Evolutionary conservation across 2,797 vertebrate species (phyloP).

Genomic region (Mus caroli): DNA sequence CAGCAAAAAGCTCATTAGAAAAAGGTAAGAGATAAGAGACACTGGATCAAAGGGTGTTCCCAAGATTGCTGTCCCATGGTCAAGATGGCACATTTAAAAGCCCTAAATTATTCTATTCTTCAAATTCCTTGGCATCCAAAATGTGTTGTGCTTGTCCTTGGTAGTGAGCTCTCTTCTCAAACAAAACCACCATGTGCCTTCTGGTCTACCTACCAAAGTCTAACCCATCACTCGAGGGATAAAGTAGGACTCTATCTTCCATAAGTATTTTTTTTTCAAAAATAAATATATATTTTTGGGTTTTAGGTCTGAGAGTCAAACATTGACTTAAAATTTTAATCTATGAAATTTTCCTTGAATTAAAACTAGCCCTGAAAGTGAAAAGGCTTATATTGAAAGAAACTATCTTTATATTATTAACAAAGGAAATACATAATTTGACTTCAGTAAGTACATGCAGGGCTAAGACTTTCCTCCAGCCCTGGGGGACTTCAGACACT

Average conservation of each 20-base stretch:
- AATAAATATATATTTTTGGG: not conserved
- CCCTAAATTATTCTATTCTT: not conserved
- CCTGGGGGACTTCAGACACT: not conserved
- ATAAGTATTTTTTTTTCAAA: not conserved
- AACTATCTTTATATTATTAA: not conserved
- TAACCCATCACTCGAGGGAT: not conserved
- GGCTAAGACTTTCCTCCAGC: not conserved
- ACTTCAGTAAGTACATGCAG: not conserved
- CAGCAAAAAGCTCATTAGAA: not conserved
- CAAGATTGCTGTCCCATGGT: not conserved
- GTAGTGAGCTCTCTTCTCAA: not conserved
- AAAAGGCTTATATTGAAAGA: slow-evolving; percentile 1
- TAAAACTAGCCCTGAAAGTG: slow-evolving; percentile 22
- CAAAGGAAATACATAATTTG: slow-evolving; percentile 16
- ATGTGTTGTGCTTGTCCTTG: not conserved
- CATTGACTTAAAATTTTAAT: slow-evolving; percentile 37
- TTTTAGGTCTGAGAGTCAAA: not conserved
- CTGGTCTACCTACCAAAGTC: not conserved
- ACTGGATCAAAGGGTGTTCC: not conserved
- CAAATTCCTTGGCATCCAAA: not conserved
- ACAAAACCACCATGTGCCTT: not conserved
- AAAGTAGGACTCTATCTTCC: not conserved
- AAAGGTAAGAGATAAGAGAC: not conserved
- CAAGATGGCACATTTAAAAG: slow-evolving; percentile 38
- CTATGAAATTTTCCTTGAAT: slow-evolving; percentile 33